These are phyloP conservation scores for Spialia ferax DNA, from an alignment of 2,888 invertebrate species.

Conservation along the genomic window DNA sequence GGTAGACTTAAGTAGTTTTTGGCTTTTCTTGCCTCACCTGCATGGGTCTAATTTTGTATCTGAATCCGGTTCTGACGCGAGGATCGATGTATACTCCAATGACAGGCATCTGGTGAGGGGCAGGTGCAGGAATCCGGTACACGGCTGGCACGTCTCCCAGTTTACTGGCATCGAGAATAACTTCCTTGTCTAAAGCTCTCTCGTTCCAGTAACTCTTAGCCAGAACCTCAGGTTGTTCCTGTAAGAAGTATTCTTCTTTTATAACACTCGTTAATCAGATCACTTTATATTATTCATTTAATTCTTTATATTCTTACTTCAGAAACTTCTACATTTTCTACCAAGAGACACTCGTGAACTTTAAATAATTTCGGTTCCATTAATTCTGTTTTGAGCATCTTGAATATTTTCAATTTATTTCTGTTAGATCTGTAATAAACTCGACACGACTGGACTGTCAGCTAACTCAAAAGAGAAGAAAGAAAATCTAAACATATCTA, in stretches of 20 bases:
- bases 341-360: constrained; percentile 1
- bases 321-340: constrained; percentile 4
- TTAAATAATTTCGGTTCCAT: constrained; percentile 7
- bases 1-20: constrained; percentile 46
- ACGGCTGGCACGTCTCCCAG: constrained; percentile 89
- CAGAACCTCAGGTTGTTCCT: constrained; percentile 70
- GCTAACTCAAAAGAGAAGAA: constrained; percentile 27
- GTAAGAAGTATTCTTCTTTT: constrained; percentile 43
- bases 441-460: constrained; percentile 12
- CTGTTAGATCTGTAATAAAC: neutral
- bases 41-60: constrained; percentile 90
- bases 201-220: constrained; percentile 67
- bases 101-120: constrained; percentile 89
- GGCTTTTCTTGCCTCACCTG: constrained; percentile 80
- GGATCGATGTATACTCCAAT: constrained; percentile 91
- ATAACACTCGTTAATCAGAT: neutral
- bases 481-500: constrained; percentile 10
- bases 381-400: constrained; percentile 27
- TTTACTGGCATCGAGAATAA: constrained; percentile 85
- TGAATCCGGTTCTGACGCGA: constrained; percentile 90
- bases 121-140: constrained; percentile 87
- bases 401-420: neutral
- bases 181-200: constrained; percentile 64
- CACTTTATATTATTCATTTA: neutral
- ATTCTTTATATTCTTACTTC: constrained; percentile 21